These are phyloP conservation scores for Helarctos malayanus DNA, from an alignment of 2,797 vertebrate genomes.

Conservation along the genomic window DNA sequence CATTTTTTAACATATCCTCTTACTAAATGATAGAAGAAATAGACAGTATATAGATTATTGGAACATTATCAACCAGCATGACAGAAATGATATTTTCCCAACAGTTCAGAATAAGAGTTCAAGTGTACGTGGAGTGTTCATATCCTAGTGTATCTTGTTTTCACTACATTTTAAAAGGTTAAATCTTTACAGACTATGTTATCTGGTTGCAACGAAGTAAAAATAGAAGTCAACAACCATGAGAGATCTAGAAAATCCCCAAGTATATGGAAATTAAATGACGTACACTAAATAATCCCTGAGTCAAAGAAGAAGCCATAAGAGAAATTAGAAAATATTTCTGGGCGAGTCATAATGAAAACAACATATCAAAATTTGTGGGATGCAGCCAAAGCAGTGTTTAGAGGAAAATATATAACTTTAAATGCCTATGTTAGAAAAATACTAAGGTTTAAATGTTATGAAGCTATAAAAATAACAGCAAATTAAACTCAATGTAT, in stretches of 20 bases:
- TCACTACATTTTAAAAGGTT: slow-evolving; percentile 8
- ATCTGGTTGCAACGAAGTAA: slow-evolving; percentile 16
- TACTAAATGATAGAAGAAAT: slow-evolving; percentile 29
- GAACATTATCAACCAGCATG: background rate
- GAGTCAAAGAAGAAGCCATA: slow-evolving; percentile 30
- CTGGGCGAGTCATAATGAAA: slow-evolving; percentile 39
- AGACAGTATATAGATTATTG: background rate
- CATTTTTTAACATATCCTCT: background rate
- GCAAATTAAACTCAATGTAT: background rate
- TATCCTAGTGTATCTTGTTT: background rate
- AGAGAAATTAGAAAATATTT: slow-evolving; percentile 38
- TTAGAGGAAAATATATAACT: background rate
- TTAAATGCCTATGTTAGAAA: background rate
- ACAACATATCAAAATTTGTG: slow-evolving; percentile 22
- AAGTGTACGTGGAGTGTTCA: background rate
- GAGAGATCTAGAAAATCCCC: slow-evolving; percentile 25
- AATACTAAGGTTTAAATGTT: background rate
- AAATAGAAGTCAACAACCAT: background rate
- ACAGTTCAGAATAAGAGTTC: background rate
- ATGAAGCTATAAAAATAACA: background rate
- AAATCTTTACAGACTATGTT: background rate
- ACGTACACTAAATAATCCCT: background rate
- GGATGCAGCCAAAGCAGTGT: background rate
- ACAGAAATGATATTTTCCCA: slow-evolving; percentile 5
- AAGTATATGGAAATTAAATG: slow-evolving; percentile 48